These are phyloP conservation scores for Anarrhichthys ocellatus DNA, from an alignment of 2,113 vertebrate genomes.

Conservation along the genomic window DNA sequence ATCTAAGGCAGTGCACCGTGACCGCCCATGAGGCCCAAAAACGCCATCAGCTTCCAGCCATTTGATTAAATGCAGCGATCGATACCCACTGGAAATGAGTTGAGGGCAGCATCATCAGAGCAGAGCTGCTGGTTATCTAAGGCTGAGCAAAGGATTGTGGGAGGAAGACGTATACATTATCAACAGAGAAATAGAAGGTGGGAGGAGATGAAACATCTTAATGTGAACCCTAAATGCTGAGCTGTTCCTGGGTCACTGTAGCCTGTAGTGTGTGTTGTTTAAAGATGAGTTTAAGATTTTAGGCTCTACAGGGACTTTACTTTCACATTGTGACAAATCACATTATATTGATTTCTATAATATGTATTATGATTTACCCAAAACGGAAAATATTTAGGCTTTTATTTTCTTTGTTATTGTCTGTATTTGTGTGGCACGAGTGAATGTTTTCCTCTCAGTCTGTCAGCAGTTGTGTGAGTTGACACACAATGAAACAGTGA, in stretches of 20 bases:
- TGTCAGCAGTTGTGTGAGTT: conserved; percentile 10
- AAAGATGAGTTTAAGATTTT: neutral
- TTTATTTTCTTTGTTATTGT: neutral
- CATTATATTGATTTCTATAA: too few relatives aligned
- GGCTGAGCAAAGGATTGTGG: neutral
- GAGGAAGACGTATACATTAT: neutral
- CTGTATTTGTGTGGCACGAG: neutral
- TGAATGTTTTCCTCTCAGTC: neutral
- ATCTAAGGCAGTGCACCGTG: conserved; percentile 27
- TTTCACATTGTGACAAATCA: neutral
- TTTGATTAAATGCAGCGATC: conserved; percentile 39
- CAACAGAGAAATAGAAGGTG: neutral
- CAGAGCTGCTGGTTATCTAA: conserved; percentile 13
- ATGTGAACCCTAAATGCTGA: neutral
- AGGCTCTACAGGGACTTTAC: neutral
- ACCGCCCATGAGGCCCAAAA: neutral
- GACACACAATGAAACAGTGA: conserved; percentile 16
- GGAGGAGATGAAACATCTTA: neutral
- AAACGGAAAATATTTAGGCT: too few relatives aligned
- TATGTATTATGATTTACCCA: too few relatives aligned
- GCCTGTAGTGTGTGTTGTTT: neutral
- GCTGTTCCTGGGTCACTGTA: neutral
- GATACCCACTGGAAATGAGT: neutral
- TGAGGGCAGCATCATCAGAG: conserved; percentile 28
- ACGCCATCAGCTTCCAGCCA: conserved; percentile 16